Evolutionary conservation across 2,888 invertebrate species (phyloP).

Genomic region (Petrophora chlorosata): DNA sequence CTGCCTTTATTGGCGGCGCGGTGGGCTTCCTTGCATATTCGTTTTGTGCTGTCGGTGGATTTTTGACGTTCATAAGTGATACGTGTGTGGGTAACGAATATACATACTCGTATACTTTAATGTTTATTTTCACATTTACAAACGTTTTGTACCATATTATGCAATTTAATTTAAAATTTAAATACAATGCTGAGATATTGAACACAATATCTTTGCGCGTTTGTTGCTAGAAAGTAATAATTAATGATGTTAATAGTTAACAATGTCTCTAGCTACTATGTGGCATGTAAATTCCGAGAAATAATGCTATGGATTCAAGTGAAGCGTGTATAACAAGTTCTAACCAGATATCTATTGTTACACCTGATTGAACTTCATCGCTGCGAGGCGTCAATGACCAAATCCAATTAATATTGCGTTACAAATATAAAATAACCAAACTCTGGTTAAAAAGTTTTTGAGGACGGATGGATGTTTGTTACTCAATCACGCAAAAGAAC

Average conservation of each 20-base stretch:
- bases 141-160: neutral
- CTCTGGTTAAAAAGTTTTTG: too few species aligned
- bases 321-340: neutral
- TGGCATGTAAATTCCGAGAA: neutral
- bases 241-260: neutral
- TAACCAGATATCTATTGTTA: neutral
- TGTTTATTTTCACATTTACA: too few species aligned
- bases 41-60: conserved; percentile 30
- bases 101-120: too few species aligned
- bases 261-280: neutral
- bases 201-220: too few species aligned
- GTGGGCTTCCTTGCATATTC: conserved; percentile 29
- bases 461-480: too few species aligned
- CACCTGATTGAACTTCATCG: neutral
- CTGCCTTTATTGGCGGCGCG: conserved; percentile 33
- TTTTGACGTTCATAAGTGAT: conserved; percentile 21
- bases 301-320: neutral
- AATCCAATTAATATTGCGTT: neutral
- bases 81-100: conserved; percentile 7
- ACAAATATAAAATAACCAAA: neutral
- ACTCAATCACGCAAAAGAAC: too few species aligned
- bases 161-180: neutral
- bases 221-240: neutral
- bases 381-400: neutral
- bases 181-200: neutral